Evolutionary conservation across 1,140 invertebrate species (phyloP), one percentile per base, ranked within the genome.

Genomic region (Hypsibius dujardini): DNA sequence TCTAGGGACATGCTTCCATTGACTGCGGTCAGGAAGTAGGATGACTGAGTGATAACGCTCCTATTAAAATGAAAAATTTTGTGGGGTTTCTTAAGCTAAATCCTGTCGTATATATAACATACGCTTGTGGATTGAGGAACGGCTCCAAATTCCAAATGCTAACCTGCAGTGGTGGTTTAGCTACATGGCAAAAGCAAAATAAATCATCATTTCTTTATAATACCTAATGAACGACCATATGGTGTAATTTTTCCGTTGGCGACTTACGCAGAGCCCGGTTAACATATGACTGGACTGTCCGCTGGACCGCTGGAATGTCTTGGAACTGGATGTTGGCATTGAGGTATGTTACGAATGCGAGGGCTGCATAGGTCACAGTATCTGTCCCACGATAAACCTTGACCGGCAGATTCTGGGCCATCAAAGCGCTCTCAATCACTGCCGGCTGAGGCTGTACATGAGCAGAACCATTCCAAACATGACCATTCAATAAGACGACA

Each of bases 271-370:
- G 12, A 42, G 7, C 3, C 12, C 12, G 12, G 62, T 7, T 42
- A 3, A 67, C 7, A 42, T 67, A 67, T 3, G 62, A 67, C 42
- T 67, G 62, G 3, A 67, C 7, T 14, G 12, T 67, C 3, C 62
- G 62, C 62, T 67, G 62, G 3, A 67, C 62, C 7, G 62, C 62
- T 3, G 62, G 62, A 3, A 67, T 67, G 45, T 67, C 62, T 67
- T 67, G 62, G 42, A 14, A 67, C 7, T 67, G 62, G 62, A 67
- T 67, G 42, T 67, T 67, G 42, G 62, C 62, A 42, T 42, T 67
- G 62, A 67, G 62, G 62, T 67, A 67, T 3, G 12, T 67, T 12
- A 67, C 62, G 62, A 67, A 67, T 3, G 62, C 7, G 12, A 67
- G 62, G 7, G 62, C 62, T 12, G 62, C 62, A 42, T 67, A 67